Conservation (phyloP, 2,888 invertebrate species). For the Sphaerophoria rueppellii region DNA sequence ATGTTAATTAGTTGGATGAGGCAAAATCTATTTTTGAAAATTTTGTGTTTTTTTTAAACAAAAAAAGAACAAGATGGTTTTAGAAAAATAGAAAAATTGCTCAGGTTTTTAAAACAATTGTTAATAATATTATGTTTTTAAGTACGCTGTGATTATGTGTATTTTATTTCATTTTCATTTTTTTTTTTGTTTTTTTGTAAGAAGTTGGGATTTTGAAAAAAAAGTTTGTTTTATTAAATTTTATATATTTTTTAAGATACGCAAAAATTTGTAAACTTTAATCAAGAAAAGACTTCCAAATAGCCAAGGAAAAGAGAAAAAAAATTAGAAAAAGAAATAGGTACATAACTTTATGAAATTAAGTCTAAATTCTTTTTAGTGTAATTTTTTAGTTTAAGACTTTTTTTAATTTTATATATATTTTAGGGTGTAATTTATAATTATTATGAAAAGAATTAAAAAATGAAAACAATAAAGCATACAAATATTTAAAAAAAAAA, state of each 20-base stretch:
- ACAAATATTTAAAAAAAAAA: constrained; percentile 13
- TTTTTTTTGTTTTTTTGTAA: constrained; percentile 47
- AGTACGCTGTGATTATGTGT: constrained; percentile 63
- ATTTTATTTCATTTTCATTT: not conserved
- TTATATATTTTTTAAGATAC: not conserved
- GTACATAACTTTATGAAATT: constrained; percentile 19
- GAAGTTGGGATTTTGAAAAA: constrained; percentile 29
- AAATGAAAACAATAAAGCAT: constrained; percentile 13
- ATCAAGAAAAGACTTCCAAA: constrained; percentile 19
- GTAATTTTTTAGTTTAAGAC: constrained; percentile 2
- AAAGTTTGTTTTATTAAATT: not conserved
- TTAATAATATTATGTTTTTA: constrained; percentile 19
- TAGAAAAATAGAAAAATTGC: constrained; percentile 23
- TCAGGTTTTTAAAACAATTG: constrained; percentile 19
- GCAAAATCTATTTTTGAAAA: constrained; percentile 33
- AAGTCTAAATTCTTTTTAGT: constrained; percentile 8
- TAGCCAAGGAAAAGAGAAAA: constrained; percentile 19
- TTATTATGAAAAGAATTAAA: constrained; percentile 33
- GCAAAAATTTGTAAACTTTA: constrained; percentile 3
- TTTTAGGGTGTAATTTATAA: constrained; percentile 49
- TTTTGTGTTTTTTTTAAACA: constrained; percentile 19
- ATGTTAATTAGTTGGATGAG: constrained; percentile 27
- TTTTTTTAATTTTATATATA: constrained; percentile 55
- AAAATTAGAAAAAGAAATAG: constrained; percentile 17
- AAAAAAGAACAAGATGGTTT: constrained; percentile 38